A percentile compares a stretch with the other conserved stretches of the same genome.
These are phyloP conservation scores for Ormyrus labotus DNA, from an alignment of 2,888 invertebrate species.

Conservation along the genomic window DNA sequence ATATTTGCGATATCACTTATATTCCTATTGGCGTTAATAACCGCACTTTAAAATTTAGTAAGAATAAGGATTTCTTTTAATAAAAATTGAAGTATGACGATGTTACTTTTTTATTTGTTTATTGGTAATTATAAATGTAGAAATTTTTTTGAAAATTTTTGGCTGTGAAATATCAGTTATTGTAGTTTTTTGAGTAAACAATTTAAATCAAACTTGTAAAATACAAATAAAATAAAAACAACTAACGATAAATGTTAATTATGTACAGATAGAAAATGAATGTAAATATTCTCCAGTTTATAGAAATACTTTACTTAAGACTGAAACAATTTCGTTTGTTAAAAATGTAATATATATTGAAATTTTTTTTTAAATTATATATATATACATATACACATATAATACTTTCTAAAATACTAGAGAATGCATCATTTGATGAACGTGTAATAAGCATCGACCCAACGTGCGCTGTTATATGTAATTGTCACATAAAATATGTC, in stretches of 20 bases:
- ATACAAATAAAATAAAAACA: neutral
- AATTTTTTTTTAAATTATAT: no score
- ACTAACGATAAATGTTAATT: neutral
- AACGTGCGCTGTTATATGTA: no score
- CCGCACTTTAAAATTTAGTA: neutral
- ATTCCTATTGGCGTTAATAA: neutral
- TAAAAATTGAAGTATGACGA: neutral
- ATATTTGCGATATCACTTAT: neutral
- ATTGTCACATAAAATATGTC: no score
- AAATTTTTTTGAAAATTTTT: slow-evolving; percentile 7
- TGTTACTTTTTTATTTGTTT: no score
- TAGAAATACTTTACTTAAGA: slow-evolving; percentile 3
- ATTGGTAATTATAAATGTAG: neutral
- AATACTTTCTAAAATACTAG: no score
- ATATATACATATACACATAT: no score
- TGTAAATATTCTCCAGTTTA: slow-evolving; percentile 8
- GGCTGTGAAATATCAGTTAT: slow-evolving; percentile 41
- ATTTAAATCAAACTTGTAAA: neutral
- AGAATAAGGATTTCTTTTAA: neutral
- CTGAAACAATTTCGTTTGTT: slow-evolving; percentile 29
- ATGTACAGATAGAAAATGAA: neutral
- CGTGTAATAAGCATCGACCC: no score
- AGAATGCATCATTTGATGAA: no score
- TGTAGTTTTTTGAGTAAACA: slow-evolving; percentile 1
- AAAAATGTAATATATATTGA: slow-evolving; percentile 37